Conservation (phyloP, 2,113 vertebrate species). For the Myiopsitta monachus region DNA sequence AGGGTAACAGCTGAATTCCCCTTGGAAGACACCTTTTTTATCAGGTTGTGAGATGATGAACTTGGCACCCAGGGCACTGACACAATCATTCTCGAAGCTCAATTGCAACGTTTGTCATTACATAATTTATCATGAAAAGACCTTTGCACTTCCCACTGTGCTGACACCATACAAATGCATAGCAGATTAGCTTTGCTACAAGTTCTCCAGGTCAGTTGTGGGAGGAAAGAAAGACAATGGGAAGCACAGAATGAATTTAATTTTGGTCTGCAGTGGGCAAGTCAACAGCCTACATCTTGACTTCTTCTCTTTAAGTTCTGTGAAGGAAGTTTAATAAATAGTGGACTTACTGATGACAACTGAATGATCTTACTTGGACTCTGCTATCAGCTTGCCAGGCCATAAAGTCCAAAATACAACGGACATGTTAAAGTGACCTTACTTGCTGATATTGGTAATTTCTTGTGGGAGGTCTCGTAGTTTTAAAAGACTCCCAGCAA, state of each 20-base stretch:
- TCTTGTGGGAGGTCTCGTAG: background rate
- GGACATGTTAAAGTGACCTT: background rate
- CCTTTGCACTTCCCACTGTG: background rate
- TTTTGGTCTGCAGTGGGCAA: background rate
- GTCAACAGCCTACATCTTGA: background rate
- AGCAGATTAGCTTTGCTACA: background rate
- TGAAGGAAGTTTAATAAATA: background rate
- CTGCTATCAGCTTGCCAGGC: background rate
- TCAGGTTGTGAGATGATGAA: background rate
- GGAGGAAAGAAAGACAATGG: background rate
- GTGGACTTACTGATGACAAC: background rate
- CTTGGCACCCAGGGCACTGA: background rate
- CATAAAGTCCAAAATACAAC: background rate
- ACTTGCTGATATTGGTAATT: background rate
- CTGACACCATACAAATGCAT: background rate
- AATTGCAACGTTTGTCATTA: background rate
- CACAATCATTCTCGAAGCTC: background rate
- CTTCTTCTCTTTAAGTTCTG: background rate
- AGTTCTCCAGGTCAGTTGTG: background rate
- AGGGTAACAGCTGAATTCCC: background rate
- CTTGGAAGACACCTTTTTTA: background rate
- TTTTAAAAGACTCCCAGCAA: background rate
- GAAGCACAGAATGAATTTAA: background rate
- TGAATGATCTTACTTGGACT: background rate
- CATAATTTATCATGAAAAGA: constrained; percentile 30